Evolutionary conservation across 2,113 vertebrate genomes (phyloP).

Genomic region (Tetrax tetrax): DNA sequence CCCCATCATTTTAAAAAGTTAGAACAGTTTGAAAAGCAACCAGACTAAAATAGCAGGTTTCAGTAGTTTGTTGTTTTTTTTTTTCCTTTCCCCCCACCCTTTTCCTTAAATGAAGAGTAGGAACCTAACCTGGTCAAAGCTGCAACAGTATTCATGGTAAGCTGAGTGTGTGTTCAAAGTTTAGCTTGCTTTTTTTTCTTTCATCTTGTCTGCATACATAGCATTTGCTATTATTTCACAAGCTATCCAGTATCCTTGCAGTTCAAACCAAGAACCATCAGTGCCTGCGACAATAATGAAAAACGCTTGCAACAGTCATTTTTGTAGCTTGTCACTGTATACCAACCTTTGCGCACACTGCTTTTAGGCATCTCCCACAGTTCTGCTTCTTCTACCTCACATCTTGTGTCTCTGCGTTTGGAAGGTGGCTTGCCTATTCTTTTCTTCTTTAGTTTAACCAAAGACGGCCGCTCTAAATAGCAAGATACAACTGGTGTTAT

Average conservation of each 20-base stretch:
- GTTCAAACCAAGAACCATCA: background rate
- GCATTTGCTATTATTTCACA: background rate
- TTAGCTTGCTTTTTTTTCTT: background rate
- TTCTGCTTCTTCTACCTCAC: slow-evolving; percentile 47
- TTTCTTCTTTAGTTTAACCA: slow-evolving; percentile 62
- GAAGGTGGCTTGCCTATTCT: slow-evolving; percentile 40
- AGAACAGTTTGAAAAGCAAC: background rate
- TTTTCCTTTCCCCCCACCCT: too few species aligned
- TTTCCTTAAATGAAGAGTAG: background rate
- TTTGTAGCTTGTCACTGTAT: background rate
- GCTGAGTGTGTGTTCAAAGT: background rate
- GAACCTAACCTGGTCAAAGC: background rate
- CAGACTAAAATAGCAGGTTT: background rate
- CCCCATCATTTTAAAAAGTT: background rate
- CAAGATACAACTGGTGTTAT: background rate
- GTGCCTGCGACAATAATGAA: accelerated
- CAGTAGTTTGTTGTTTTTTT: background rate
- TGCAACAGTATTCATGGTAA: background rate
- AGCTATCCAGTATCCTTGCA: background rate
- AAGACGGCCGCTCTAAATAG: background rate
- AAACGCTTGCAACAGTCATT: background rate
- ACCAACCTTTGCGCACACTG: slow-evolving; percentile 40
- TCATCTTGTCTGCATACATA: background rate
- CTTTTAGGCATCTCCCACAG: slow-evolving; percentile 49
- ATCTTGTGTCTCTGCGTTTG: slow-evolving; percentile 59